Evolutionary conservation across 2,113 vertebrate species (phyloP), one percentile per base, ranked within the genome.

Genomic region (Conger conger): DNA sequence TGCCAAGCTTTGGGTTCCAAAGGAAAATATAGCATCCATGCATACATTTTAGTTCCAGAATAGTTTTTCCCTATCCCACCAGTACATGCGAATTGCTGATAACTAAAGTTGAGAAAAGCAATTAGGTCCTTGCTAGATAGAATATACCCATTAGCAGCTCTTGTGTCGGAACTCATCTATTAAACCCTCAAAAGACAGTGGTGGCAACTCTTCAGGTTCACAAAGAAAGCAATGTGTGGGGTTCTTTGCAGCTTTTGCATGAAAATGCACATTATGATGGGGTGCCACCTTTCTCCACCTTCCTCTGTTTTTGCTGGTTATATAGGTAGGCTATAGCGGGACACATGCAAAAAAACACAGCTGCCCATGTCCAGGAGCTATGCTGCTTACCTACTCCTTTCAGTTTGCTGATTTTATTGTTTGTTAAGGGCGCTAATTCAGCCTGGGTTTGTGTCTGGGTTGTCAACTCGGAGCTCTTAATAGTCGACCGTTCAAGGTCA

Each of bases 61-160:
- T 57, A 68, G 79, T 57, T 53, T 27, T 53, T 53, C 18, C 53
- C 40, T 27, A 35, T 54, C 79, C 60, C 80, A 77, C 42, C 60
- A 85, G 23, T 40, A 76, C 68, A 33, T 40, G 16, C 54, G 60
- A 80, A 60, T 11, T 68, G 36, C 73, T 77, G 76, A 63, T 40
- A 36, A 35, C 45, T 80, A 33, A 60, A 83, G 81, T 73, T 50
- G 50, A 50, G 76, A 45, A 86, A 87, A 88, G 84, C 83, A 89
- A 88, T 91, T 88, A 89, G 30, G 27, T 83, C 40, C 57, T 87
- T 77, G 85, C 84, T 81, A 90, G 84, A 37, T 78, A 87, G 77
- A 60, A 45, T 54, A 37, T 87, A 76, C 76, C 86, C 79, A 53
- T 86, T 86, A 86, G 35, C 57, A 2, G 1, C 0, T 8, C 76